Evolutionary conservation across 1,140 invertebrate species (phyloP), one percentile per base, ranked within the genome.

Genomic region (Colletes gigas): DNA sequence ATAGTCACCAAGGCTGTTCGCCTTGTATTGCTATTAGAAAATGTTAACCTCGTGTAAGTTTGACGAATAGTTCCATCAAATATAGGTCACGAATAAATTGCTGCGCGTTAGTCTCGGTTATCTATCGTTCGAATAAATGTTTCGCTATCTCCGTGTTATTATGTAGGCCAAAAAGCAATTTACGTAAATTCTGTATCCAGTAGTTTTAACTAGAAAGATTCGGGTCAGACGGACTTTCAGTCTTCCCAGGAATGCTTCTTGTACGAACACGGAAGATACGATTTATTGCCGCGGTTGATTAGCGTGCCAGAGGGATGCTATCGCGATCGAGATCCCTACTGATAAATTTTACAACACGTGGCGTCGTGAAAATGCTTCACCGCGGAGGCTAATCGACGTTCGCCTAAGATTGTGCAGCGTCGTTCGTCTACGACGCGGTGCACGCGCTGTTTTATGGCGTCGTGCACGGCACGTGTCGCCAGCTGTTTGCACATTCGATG

Each of bases 331-430:
- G 77, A 79, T 79, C 60, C 59, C 39, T 19, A 4, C 41, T 57
- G 69, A 79, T 79, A 63, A 79, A 73, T 65, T 79, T 79, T 79
- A 73, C 60, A 73, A 8, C 60, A 12, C 57, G 52, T 30, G 12
- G 39, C 30, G 59, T 79, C 77, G 59, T 39, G 69, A 63, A 52
- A 55, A 73, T 59, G 66, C 14, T 62, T 70, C n/a, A 60, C 21
- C 68, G 7, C 44, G 44, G 44, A 0, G 19, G 15, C 19, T 67
- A 50, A 76, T 76, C 67, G 66, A 52, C 67, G 57, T 39, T 4
- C 21, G 15, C 54, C 17, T 57, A 41, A 30, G n/a, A 55, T 15
- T 14, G 54, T 41, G n/a, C n/a, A 30, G 39, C 19, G 6, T 12
- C 9, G 2, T 41, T 44, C 21, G 44, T 39, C 8, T 10, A 12